Evolutionary conservation across 2,888 invertebrate species (phyloP).

Genomic region (Drosophila melanosoma): DNA sequence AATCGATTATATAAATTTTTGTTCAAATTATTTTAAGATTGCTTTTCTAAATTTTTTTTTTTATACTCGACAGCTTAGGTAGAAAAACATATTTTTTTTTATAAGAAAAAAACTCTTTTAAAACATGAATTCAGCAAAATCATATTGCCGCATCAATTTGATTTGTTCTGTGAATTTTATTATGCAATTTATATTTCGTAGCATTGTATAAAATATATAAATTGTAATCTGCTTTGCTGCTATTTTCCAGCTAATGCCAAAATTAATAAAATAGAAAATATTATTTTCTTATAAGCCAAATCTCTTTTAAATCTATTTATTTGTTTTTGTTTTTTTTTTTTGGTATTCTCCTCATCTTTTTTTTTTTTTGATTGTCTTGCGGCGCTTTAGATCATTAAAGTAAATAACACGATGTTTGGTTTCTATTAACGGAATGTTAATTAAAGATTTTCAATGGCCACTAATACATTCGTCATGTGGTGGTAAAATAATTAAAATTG

Average conservation of each 20-base stretch:
- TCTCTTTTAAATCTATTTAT: slow-evolving; percentile 7
- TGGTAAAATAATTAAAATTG: slow-evolving; percentile 39
- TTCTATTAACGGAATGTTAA: slow-evolving; percentile 55
- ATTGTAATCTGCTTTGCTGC: not conserved
- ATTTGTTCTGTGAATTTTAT: too few relatives aligned
- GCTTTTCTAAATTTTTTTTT: not conserved
- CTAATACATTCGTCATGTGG: slow-evolving; percentile 74
- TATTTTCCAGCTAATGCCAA: not conserved
- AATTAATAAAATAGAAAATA: not conserved
- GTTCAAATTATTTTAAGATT: slow-evolving; percentile 1
- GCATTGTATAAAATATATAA: not conserved
- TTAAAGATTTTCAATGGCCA: slow-evolving; percentile 60
- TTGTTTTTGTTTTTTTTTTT: not conserved
- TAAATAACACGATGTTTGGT: slow-evolving; percentile 6
- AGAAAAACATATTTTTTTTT: not conserved
- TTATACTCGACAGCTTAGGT: not conserved
- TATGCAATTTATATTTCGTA: not conserved
- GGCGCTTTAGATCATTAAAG: slow-evolving; percentile 21
- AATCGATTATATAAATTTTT: not conserved
- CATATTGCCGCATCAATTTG: too few relatives aligned
- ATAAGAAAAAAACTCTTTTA: not conserved
- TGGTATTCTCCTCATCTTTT: not conserved
- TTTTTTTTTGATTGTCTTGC: not conserved
- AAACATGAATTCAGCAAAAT: not conserved
- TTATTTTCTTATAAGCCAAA: slow-evolving; percentile 1